phyloP scores from a whole-genome alignment of 2,888 invertebrate genomes.

The Hedychridium roseum region DNA sequence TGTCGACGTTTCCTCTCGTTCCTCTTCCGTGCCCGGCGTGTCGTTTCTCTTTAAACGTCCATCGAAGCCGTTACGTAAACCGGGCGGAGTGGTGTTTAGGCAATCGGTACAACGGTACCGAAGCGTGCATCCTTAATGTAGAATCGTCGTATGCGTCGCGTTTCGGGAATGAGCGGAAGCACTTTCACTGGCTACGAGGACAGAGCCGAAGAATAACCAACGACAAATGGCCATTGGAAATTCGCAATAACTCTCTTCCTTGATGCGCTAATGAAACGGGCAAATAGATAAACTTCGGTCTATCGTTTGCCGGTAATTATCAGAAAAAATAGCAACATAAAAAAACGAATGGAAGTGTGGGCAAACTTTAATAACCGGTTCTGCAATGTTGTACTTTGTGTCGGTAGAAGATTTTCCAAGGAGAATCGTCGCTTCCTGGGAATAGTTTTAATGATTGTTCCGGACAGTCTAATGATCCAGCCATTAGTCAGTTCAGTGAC shows the following conservation, averaged over 20 bases:
- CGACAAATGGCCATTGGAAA: background rate
- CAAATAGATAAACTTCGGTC: no score
- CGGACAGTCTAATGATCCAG: no score
- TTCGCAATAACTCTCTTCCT: background rate
- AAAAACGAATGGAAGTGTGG: background rate
- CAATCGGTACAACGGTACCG: constrained; percentile 36
- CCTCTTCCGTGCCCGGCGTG: constrained; percentile 3
- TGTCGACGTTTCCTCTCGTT: no score
- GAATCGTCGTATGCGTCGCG: constrained; percentile 25
- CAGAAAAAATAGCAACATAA: constrained; percentile 11
- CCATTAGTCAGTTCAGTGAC: no score
- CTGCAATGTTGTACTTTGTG: no score
- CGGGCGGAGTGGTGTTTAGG: constrained; percentile 37
- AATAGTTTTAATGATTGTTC: no score
- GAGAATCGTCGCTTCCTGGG: no score
- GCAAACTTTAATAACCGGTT: no score
- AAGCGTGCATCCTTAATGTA: constrained; percentile 42
- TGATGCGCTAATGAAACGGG: no score
- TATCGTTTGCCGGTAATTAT: constrained; percentile 3
- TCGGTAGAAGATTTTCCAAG: no score
- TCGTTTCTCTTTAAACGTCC: constrained; percentile 30
- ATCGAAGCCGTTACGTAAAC: constrained; percentile 37
- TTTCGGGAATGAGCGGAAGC: constrained; percentile 53
- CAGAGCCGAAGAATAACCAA: constrained; percentile 14
- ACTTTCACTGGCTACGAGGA: constrained; percentile 45